Base-by-base conservation (phyloP, 2,888 invertebrate species). In the Tipula vernalis region DNA sequence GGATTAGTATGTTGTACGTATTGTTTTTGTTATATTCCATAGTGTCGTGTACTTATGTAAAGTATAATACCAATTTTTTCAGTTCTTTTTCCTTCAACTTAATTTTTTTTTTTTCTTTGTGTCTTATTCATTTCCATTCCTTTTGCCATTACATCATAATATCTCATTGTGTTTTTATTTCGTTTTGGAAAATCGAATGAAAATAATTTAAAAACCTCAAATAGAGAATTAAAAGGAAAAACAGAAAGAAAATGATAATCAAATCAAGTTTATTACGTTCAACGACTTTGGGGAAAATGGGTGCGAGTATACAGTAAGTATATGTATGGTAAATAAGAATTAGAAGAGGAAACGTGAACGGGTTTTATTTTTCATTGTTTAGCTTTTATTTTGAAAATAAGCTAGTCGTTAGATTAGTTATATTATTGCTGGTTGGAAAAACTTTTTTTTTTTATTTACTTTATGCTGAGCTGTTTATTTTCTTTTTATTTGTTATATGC, bases 211-310 rank as follows among this genome's bases (percentile, higher is more conserved):
- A 84, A 84, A 84, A 71, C 28, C 71, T 71, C 28, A 71, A 71
- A 71, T 71, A 71, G 28, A 71, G 28, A 71, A 71, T 71, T 71
- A 28, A 71, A 28, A 71, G 71, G 28, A 71, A 71, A 71, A 71
- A 71, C 28, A 28, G 28, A 71, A 13, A 28, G 28, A 71, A 71
- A 71, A 71, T 71, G 84, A 39, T 84, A 84, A 84, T 84, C 84
- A 84, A 84, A 84, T 84, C 41, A 84, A 84, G 84, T 84, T 84
- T 84, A 84, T 84, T 84, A 39, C 36, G 15, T 84, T 84, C 84
- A 39, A 84, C 84, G 84, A 84, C 84, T 39, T 84, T 84, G n/a
- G 36, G 84, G 41, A 41, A 39, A 84, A 84, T 84, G 39, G 39
- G 36, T 39, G 10, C 71, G 28, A 71, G 71, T 71, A 28, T 71